phyloP scores from a whole-genome alignment of 2,797 vertebrate genomes.

The Gouania willdenowi region DNA sequence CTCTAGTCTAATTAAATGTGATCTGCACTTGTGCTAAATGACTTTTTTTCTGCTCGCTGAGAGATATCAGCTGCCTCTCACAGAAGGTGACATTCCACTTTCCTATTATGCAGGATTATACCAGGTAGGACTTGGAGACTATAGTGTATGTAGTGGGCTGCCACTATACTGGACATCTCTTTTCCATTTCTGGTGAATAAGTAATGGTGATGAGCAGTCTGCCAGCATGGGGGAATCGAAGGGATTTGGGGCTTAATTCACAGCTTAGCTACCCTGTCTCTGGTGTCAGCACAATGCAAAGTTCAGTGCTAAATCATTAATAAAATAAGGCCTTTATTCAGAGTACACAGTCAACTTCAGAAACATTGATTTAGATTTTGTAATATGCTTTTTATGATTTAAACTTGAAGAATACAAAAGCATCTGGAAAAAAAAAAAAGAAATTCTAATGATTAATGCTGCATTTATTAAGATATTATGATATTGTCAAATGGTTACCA shows the following conservation, averaged over 20 bases:
- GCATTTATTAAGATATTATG: too few species aligned
- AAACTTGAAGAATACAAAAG: too few species aligned
- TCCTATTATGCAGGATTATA: constrained; percentile 81
- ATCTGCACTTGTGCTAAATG: constrained; percentile 83
- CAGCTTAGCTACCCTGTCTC: constrained; percentile 75
- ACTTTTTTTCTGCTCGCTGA: constrained; percentile 71
- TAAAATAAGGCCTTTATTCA: constrained; percentile 78
- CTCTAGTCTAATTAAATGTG: constrained; percentile 84
- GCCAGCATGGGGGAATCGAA: constrained; percentile 73
- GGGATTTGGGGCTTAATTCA: constrained; percentile 79
- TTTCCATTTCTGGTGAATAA: constrained; percentile 74
- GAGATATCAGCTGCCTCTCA: constrained; percentile 79
- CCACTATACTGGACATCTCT: constrained; percentile 58
- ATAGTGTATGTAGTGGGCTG: constrained; percentile 51
- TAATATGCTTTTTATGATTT: constrained; percentile 58
- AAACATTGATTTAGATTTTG: constrained; percentile 55
- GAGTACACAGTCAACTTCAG: constrained; percentile 47
- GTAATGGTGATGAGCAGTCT: constrained; percentile 75
- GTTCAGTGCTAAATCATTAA: constrained; percentile 78
- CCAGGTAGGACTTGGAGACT: constrained; percentile 70
- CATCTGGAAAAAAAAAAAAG: too few species aligned
- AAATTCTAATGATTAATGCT: too few species aligned
- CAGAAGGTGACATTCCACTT: constrained; percentile 84
- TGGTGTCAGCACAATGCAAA: constrained; percentile 82
- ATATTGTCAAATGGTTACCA: too few species aligned